Evolutionary conservation across 2,888 invertebrate species (phyloP).

Genomic region (Chymomyza caudatula): DNA sequence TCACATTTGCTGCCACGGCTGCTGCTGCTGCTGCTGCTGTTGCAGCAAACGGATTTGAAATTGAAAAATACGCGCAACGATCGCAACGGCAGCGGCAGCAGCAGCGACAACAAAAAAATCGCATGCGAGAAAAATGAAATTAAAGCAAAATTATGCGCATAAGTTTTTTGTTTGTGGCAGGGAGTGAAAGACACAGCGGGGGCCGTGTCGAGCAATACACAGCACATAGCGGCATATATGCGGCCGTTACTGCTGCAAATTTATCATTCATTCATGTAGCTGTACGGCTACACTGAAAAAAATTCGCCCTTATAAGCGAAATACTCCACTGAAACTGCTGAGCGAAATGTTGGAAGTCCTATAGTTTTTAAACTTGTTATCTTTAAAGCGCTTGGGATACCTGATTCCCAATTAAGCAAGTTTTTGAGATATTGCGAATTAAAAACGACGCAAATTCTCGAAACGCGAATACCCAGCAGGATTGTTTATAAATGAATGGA

Average conservation of each 20-base stretch:
- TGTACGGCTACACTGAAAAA: slow-evolving; percentile 51
- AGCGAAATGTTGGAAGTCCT: too few relatives aligned
- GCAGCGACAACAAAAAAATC: too few relatives aligned
- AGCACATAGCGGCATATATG: slow-evolving; percentile 5
- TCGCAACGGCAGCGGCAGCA: too few relatives aligned
- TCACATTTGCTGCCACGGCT: slow-evolving; percentile 36
- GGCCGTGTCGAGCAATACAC: not conserved
- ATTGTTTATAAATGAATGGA: too few relatives aligned
- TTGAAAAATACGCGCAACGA: slow-evolving; percentile 50
- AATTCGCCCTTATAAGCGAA: not conserved
- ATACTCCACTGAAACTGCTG: too few relatives aligned
- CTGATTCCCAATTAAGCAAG: too few relatives aligned
- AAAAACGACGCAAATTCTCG: too few relatives aligned
- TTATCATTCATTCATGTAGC: slow-evolving; percentile 33
- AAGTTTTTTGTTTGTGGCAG: slow-evolving; percentile 38
- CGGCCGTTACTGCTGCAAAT: slow-evolving; percentile 1
- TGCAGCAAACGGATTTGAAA: slow-evolving; percentile 51
- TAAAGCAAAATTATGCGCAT: slow-evolving; percentile 71
- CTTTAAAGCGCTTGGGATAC: too few relatives aligned
- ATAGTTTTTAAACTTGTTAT: too few relatives aligned
- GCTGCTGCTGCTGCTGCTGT: slow-evolving; percentile 41
- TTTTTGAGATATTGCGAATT: too few relatives aligned
- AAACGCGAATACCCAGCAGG: too few relatives aligned
- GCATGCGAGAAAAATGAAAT: slow-evolving; percentile 70
- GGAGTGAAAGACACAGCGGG: not conserved